phyloP scores from a whole-genome alignment of 2,797 vertebrate genomes.

The Chiroxiphia lanceolata region DNA sequence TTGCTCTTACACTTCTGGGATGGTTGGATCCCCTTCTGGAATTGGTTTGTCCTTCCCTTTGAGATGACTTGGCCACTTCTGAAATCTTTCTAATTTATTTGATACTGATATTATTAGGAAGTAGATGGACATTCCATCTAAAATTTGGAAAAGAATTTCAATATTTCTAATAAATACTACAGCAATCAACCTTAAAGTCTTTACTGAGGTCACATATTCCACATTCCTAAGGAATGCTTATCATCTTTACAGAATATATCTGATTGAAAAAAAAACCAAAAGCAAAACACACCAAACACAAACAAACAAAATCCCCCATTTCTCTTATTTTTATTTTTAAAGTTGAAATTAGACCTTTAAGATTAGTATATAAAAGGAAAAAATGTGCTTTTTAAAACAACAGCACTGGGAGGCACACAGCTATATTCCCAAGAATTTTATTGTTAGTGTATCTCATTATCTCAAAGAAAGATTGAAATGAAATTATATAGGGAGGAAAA shows the following conservation, averaged over 20 bases:
- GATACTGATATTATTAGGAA: background rate
- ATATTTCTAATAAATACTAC: background rate
- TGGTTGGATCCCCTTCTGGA: background rate
- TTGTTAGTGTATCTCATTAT: background rate
- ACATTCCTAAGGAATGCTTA: background rate
- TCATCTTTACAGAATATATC: background rate
- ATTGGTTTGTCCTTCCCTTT: background rate
- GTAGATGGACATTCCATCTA: background rate
- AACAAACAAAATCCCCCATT: background rate
- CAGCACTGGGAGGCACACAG: background rate
- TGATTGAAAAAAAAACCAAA: background rate
- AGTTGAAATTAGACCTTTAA: background rate
- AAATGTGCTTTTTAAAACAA: background rate
- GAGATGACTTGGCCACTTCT: background rate
- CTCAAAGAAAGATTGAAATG: background rate
- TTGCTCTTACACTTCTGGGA: background rate
- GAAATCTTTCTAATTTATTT: background rate
- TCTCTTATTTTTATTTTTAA: background rate
- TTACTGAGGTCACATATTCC: background rate
- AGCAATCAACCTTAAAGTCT: background rate
- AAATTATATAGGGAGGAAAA: background rate
- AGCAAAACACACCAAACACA: background rate
- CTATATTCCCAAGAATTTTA: background rate
- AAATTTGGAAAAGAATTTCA: background rate
- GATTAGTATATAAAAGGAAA: background rate